phyloP scores from a whole-genome alignment of 2,888 invertebrate genomes.

The Empis livida region DNA sequence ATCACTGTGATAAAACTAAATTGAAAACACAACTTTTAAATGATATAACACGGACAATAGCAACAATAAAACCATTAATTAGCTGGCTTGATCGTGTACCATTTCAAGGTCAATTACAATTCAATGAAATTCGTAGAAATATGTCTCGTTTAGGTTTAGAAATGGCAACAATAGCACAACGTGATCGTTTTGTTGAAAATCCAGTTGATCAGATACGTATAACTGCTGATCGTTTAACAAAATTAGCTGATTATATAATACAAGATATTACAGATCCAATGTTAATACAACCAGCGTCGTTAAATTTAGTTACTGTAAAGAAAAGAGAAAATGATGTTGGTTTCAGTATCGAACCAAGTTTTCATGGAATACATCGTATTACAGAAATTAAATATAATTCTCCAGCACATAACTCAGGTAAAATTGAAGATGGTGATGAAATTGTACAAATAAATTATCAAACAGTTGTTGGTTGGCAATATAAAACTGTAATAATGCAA shows the following conservation, averaged over 20 bases:
- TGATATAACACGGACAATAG: constrained; percentile 74
- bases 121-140: constrained; percentile 54
- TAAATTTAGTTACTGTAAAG: constrained; percentile 75
- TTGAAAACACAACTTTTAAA: constrained; percentile 70
- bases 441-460: constrained; percentile 77
- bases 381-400: constrained; percentile 83
- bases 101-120: constrained; percentile 40
- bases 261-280: constrained; percentile 80
- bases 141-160: constrained; percentile 69
- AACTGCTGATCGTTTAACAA: constrained; percentile 61
- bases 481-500: constrained; percentile 59
- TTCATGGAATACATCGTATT: constrained; percentile 66
- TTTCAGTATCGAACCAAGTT: constrained; percentile 77
- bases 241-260: constrained; percentile 73
- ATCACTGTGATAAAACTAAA: constrained; percentile 41
- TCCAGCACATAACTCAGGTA: constrained; percentile 82
- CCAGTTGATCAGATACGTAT: constrained; percentile 59
- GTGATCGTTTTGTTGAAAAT: constrained; percentile 78
- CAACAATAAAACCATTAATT: constrained; percentile 73
- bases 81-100: constrained; percentile 73
- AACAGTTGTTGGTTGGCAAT: constrained; percentile 69
- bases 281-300: constrained; percentile 80
- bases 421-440: constrained; percentile 92
- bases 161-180: constrained; percentile 80
- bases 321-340: constrained; percentile 82